These are phyloP conservation scores for Zygogramma bicolorata DNA, from an alignment of 2,888 invertebrate genomes.

Conservation along the genomic window DNA sequence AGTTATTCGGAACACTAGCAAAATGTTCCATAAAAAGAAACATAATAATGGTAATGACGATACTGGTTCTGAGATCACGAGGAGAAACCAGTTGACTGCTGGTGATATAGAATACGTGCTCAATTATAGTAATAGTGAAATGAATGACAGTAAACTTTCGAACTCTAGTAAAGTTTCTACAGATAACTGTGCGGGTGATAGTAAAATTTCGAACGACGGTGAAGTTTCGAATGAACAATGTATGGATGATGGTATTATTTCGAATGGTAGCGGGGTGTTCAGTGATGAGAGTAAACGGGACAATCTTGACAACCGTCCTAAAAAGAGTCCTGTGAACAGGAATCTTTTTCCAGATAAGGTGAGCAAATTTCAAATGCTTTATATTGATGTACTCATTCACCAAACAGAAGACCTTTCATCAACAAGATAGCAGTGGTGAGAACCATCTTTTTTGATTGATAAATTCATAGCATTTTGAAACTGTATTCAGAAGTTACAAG, in stretches of 20 bases:
- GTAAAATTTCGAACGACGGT: constrained; percentile 31
- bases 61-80: constrained; percentile 47
- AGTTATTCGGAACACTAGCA: constrained; percentile 60
- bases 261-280: constrained; percentile 31
- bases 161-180: constrained; percentile 38
- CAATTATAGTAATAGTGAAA: constrained; percentile 42
- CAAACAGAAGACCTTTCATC: no score
- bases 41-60: constrained; percentile 48
- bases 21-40: constrained; percentile 58
- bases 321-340: constrained; percentile 59
- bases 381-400: no score
- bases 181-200: constrained; percentile 21
- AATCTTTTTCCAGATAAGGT: constrained; percentile 46
- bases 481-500: no score
- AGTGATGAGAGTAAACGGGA: constrained; percentile 46
- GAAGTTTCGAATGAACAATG: constrained; percentile 36
- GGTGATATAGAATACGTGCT: constrained; percentile 61
- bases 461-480: no score
- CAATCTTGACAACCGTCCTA: constrained; percentile 58
- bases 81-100: constrained; percentile 47
- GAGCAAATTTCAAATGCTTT: constrained; percentile 8
- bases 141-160: constrained; percentile 15
- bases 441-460: no score
- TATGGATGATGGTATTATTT: constrained; percentile 41
- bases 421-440: no score